Conservation (phyloP, 1,140 invertebrate genomes). For the Drosophila virilis region DNA sequence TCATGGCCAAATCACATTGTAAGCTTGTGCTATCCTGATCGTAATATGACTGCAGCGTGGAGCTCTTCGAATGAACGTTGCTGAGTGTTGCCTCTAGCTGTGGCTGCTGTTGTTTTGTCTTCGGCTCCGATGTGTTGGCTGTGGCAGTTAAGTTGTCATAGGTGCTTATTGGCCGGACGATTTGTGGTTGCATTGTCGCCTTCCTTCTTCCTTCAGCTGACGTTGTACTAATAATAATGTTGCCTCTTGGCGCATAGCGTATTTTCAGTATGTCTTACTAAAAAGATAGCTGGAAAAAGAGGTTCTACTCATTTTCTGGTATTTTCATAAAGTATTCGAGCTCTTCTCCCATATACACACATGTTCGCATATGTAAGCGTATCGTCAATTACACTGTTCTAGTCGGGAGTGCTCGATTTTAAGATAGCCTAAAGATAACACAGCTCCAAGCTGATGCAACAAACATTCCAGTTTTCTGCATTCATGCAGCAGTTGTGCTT, state of each 20-base stretch:
- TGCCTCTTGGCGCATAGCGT: conserved; percentile 2
- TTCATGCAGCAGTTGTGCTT: too few relatives aligned
- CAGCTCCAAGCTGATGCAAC: too few relatives aligned
- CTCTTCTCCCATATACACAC: too few relatives aligned
- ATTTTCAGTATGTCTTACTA: neutral
- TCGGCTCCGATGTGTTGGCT: conserved; percentile 14
- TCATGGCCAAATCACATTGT: neutral
- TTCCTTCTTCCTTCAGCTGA: conserved; percentile 4
- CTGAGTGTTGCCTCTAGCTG: conserved; percentile 10
- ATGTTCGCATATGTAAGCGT: too few relatives aligned
- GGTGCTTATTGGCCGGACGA: conserved; percentile 74
- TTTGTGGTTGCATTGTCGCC: conserved; percentile 57
- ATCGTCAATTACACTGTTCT: too few relatives aligned
- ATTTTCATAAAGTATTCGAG: too few relatives aligned
- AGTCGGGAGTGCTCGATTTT: too few relatives aligned
- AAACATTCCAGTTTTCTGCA: too few relatives aligned
- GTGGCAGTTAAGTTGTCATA: conserved; percentile 74
- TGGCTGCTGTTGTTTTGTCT: conserved; percentile 20
- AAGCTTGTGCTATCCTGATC: neutral
- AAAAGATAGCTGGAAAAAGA: neutral
- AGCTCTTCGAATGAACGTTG: neutral
- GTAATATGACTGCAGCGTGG: too few relatives aligned
- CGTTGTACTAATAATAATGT: neutral
- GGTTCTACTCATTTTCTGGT: too few relatives aligned
- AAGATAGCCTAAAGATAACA: too few relatives aligned